These are phyloP conservation scores for Andrena flavipes DNA, from an alignment of 2,888 invertebrate species.

Conservation along the genomic window DNA sequence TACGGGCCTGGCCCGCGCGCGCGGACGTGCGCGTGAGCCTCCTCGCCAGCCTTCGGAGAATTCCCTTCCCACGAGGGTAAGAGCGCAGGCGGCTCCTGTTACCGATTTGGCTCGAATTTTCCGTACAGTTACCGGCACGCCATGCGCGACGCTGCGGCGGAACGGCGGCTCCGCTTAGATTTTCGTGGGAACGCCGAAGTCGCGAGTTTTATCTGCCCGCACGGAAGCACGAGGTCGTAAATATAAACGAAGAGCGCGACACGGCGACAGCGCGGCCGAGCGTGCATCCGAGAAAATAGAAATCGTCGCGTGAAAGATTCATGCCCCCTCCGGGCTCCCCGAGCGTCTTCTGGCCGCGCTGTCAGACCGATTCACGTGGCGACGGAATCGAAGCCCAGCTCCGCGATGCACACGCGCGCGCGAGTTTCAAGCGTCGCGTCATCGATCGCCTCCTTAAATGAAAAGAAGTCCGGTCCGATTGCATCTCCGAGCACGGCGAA, in stretches of 20 bases:
- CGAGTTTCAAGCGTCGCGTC: slow-evolving; percentile 53
- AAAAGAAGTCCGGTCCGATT: slow-evolving; percentile 63
- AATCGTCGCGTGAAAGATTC: too few species aligned
- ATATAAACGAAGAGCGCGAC: too few species aligned
- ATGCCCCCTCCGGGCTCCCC: too few species aligned
- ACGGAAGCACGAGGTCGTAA: too few species aligned
- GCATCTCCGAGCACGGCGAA: slow-evolving; percentile 55
- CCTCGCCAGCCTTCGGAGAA: slow-evolving; percentile 1
- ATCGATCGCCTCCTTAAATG: slow-evolving; percentile 66
- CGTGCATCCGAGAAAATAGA: too few species aligned
- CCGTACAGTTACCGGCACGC: slow-evolving; percentile 1
- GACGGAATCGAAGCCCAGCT: background rate
- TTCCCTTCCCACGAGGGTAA: slow-evolving; percentile 5
- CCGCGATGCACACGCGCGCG: slow-evolving; percentile 50
- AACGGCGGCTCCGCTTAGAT: background rate
- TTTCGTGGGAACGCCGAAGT: background rate
- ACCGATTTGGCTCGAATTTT: slow-evolving; percentile 12
- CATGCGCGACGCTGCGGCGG: background rate
- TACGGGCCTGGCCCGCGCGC: background rate
- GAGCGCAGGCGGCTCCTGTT: background rate
- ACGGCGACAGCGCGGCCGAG: too few species aligned
- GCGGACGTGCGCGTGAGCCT: background rate
- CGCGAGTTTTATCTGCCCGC: too few species aligned
- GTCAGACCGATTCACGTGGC: background rate
- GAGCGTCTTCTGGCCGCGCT: too few species aligned